A percentile compares a stretch with the other conserved stretches of the same genome.
phyloP scores from a whole-genome alignment of 2,113 vertebrate genomes.

The Raphicerus campestris region DNA sequence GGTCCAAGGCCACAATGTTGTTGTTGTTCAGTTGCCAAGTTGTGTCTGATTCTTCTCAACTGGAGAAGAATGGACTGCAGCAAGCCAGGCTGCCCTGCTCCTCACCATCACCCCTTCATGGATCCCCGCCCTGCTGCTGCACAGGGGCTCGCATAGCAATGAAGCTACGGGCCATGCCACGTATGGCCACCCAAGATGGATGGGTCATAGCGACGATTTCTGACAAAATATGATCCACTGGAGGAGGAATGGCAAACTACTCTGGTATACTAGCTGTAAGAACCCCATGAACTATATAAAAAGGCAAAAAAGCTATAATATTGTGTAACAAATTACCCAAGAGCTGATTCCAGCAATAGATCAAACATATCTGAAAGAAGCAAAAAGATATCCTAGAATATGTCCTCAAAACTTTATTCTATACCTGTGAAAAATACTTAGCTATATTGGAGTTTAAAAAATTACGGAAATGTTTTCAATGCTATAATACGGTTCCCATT shows the following conservation, averaged over 20 bases:
- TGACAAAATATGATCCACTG: not conserved
- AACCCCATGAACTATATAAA: not conserved
- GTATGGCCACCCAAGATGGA: not conserved
- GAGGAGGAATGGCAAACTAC: not conserved
- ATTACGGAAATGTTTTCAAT: not conserved
- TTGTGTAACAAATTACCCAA: not conserved
- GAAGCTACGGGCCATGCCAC: fast-evolving
- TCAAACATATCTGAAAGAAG: not conserved
- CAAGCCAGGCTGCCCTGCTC: not conserved
- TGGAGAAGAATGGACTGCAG: not conserved
- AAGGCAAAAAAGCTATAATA: not conserved
- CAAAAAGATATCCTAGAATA: not conserved
- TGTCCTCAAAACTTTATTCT: not conserved
- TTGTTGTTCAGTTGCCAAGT: not conserved
- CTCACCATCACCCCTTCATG: not conserved
- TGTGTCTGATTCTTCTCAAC: not conserved
- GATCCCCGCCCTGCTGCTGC: not conserved
- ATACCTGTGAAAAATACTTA: not conserved
- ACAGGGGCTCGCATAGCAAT: not conserved
- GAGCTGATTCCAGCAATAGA: not conserved
- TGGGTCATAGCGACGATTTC: not conserved
- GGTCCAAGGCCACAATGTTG: not conserved
- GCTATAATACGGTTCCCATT: not conserved
- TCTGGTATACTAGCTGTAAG: not conserved
- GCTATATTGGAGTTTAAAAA: not conserved